A percentile compares a stretch with the other conserved stretches of the same genome.
These are phyloP conservation scores for Rhinoraja longicauda DNA, from an alignment of 2,797 vertebrate species.

Conservation along the genomic window DNA sequence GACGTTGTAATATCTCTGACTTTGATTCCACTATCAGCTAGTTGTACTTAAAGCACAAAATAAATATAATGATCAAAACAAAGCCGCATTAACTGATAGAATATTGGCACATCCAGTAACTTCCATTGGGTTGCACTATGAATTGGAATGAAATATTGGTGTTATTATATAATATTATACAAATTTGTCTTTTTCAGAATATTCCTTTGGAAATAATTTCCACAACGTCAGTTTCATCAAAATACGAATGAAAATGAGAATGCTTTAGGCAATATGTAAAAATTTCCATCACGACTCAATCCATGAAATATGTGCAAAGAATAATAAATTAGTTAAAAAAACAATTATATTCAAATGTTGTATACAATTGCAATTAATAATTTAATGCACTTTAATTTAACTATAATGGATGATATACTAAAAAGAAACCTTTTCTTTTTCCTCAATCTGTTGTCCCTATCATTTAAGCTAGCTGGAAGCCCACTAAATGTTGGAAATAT, in stretches of 20 bases:
- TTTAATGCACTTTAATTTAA: constrained; percentile 12
- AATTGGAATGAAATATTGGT: not conserved
- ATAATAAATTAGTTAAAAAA: constrained; percentile 5
- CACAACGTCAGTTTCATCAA: not conserved
- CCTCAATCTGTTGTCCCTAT: not conserved
- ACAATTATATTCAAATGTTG: constrained; percentile 9
- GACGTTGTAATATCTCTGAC: not conserved
- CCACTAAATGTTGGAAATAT: constrained; percentile 29
- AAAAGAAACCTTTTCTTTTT: not conserved
- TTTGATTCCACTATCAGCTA: not conserved
- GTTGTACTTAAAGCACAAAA: not conserved
- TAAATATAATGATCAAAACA: not conserved
- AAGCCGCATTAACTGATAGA: not conserved
- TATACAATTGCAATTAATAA: constrained; percentile 22
- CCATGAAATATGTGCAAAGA: not conserved
- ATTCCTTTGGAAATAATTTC: not conserved
- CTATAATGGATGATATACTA: not conserved
- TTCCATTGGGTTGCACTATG: not conserved
- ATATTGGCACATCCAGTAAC: not conserved
- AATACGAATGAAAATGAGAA: not conserved
- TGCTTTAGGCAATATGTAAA: not conserved
- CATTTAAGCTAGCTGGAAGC: not conserved
- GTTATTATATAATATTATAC: not conserved
- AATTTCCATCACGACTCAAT: not conserved
- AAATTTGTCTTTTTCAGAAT: not conserved